Percentiles rank a stretch among this genome's conserved stretches.
Conservation (phyloP, 2,113 vertebrate species). For the Amia ocellicauda region DNA sequence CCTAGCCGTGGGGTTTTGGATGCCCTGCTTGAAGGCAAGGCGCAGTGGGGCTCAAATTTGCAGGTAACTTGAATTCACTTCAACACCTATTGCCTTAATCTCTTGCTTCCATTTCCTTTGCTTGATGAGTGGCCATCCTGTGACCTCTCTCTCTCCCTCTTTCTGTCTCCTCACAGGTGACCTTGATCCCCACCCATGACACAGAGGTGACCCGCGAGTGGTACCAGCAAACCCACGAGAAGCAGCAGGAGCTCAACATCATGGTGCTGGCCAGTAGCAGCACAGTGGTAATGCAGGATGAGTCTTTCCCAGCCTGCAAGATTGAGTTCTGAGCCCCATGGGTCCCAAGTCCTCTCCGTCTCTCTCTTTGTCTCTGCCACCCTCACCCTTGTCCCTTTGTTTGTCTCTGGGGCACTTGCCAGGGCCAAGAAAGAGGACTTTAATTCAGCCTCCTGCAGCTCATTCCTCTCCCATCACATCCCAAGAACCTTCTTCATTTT, state of each 20-base stretch:
- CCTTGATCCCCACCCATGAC: constrained; percentile 95
- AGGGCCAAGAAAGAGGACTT: constrained; percentile 7
- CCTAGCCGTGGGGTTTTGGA: constrained; percentile 88
- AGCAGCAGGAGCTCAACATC: constrained; percentile 94
- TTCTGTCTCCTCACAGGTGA: constrained; percentile 72
- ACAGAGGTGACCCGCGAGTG: constrained; percentile 95
- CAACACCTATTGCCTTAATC: background rate
- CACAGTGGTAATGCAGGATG: constrained; percentile 98
- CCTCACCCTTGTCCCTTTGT: constrained; percentile 22
- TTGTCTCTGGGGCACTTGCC: constrained; percentile 17
- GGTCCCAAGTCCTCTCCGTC: constrained; percentile 36
- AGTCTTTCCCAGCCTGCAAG: constrained; percentile 98
- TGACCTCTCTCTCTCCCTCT: background rate
- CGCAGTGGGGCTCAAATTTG: constrained; percentile 95
- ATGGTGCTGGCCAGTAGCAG: constrained; percentile 98
- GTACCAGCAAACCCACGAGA: constrained; percentile 98
- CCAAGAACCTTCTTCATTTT: background rate
- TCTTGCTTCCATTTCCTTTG: background rate
- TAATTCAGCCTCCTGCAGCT: background rate
- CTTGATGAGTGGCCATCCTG: background rate
- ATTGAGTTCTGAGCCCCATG: constrained; percentile 85
- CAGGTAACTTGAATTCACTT: constrained; percentile 68
- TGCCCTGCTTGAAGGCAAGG: constrained; percentile 88
- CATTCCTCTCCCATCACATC: background rate
- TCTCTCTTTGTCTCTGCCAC: constrained; percentile 24